Conservation (phyloP, 2,797 vertebrate species). For the Bradypus variegatus region DNA sequence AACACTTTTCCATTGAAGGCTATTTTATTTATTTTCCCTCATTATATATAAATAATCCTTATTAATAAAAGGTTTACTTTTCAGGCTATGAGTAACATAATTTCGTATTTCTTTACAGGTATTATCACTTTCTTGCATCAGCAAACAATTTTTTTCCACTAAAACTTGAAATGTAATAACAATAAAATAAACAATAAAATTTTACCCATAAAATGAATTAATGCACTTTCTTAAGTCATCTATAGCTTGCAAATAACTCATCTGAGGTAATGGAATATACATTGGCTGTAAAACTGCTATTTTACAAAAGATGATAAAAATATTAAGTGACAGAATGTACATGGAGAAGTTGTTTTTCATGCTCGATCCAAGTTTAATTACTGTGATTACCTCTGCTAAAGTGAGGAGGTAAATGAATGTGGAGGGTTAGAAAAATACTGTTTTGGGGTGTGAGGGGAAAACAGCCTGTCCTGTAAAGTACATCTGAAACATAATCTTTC, state of each 20-base stretch:
- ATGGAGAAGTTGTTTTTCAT: not conserved
- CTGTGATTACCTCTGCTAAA: constrained; percentile 22
- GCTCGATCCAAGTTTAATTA: not conserved
- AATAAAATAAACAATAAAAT: constrained; percentile 27
- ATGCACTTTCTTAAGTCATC: not conserved
- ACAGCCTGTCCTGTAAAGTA: not conserved
- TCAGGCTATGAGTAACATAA: not conserved
- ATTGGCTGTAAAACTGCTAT: not conserved
- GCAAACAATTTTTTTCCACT: constrained; percentile 38
- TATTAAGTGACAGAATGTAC: not conserved
- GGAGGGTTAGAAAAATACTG: not conserved
- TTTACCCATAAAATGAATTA: constrained; percentile 23
- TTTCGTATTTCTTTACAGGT: constrained; percentile 24
- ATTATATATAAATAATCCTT: not conserved
- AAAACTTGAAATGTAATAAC: constrained; percentile 36
- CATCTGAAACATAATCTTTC: constrained; percentile 4
- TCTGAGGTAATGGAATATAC: constrained; percentile 2
- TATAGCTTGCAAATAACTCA: constrained; percentile 34
- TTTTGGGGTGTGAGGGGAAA: not conserved
- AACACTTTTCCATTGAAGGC: not conserved
- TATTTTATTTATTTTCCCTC: constrained; percentile 22
- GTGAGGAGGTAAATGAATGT: not conserved
- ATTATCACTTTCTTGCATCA: constrained; percentile 27
- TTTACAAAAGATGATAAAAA: not conserved
- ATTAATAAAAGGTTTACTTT: constrained; percentile 31